Percentiles rank a stretch among this genome's conserved stretches.
These are phyloP conservation scores for Cephalophus harveyi DNA, from an alignment of 2,113 vertebrate genomes.

Conservation along the genomic window DNA sequence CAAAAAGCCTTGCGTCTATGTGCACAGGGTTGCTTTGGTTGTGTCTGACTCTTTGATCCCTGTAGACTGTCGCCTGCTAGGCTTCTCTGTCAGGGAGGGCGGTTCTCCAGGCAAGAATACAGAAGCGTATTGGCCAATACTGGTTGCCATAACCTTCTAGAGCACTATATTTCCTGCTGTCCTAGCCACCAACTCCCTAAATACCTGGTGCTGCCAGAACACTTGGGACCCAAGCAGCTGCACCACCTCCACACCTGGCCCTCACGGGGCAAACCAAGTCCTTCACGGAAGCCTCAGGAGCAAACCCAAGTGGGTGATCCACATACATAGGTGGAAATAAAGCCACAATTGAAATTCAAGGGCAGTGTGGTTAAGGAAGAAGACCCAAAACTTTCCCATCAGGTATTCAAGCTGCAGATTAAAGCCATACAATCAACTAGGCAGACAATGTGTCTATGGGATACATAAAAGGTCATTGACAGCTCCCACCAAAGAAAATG, in stretches of 20 bases:
- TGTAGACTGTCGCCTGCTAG: background rate
- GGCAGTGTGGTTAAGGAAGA: background rate
- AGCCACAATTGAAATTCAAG: background rate
- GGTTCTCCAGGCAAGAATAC: background rate
- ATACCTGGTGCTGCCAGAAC: background rate
- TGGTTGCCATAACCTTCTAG: background rate
- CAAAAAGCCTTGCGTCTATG: background rate
- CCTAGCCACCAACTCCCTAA: background rate
- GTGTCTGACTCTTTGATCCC: background rate
- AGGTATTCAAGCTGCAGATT: background rate
- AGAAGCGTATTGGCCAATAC: background rate
- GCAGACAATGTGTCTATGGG: background rate
- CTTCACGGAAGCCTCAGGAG: background rate
- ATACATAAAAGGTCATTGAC: background rate
- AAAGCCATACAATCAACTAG: background rate
- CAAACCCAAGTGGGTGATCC: background rate
- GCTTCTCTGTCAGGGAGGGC: background rate
- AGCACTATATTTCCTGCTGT: background rate
- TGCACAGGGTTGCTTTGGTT: rapidly evolving
- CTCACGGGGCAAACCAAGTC: background rate
- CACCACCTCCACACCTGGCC: too few relatives aligned
- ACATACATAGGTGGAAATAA: background rate
- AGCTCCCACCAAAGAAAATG: background rate
- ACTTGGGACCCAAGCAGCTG: rapidly evolving
- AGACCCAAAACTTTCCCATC: background rate